These are phyloP conservation scores for Cerceris rybyensis DNA, from an alignment of 2,888 invertebrate genomes.

Conservation along the genomic window DNA sequence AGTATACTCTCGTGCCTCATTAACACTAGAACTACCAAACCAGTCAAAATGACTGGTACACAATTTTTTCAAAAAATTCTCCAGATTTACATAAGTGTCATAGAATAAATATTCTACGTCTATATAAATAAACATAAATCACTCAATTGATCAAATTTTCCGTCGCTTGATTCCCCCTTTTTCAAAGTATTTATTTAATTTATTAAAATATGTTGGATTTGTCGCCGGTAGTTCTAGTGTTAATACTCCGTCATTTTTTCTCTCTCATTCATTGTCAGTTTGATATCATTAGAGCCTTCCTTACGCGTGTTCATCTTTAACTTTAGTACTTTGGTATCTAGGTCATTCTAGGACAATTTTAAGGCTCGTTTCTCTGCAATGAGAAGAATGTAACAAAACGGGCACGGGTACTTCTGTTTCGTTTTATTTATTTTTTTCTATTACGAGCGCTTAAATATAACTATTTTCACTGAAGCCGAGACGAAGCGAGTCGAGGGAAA, in stretches of 20 bases:
- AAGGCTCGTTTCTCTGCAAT: background rate
- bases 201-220: too few species aligned
- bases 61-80: too few species aligned
- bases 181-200: too few species aligned
- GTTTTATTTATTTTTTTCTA: constrained; percentile 15
- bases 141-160: too few species aligned
- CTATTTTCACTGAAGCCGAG: background rate
- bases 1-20: background rate
- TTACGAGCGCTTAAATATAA: constrained; percentile 14
- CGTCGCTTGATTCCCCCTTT: too few species aligned
- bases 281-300: background rate
- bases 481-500: background rate
- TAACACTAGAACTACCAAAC: too few species aligned
- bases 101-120: too few species aligned
- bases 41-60: too few species aligned
- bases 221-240: too few species aligned
- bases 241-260: constrained; percentile 23
- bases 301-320: constrained; percentile 34
- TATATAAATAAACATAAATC: too few species aligned
- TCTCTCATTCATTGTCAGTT: constrained; percentile 2
- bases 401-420: background rate
- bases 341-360: constrained; percentile 28
- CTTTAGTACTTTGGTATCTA: constrained; percentile 20
- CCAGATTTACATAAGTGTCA: too few species aligned
- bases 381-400: background rate